These are phyloP conservation scores for Labia minor DNA, from an alignment of 2,888 invertebrate species.

Conservation along the genomic window DNA sequence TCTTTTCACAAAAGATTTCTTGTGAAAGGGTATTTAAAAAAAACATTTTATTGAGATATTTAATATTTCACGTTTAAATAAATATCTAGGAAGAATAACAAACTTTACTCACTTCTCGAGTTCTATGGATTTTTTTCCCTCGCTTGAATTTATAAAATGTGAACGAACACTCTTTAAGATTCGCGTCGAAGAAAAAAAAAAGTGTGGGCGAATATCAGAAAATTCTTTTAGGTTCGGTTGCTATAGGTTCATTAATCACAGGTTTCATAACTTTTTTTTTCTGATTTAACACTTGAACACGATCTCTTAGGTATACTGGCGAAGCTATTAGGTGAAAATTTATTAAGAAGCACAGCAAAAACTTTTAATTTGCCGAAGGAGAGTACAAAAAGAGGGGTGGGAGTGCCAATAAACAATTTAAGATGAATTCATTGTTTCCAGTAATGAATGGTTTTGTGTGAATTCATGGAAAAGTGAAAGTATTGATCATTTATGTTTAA, in stretches of 20 bases:
- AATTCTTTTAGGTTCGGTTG: not conserved
- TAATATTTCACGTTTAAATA: not conserved
- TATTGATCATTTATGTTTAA: too few relatives aligned
- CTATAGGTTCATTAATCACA: not conserved
- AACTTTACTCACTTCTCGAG: not conserved
- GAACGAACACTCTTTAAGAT: not conserved
- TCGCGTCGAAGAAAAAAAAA: not conserved
- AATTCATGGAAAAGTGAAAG: too few relatives aligned
- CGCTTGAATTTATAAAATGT: not conserved
- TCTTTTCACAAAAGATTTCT: too few relatives aligned
- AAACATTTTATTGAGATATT: not conserved
- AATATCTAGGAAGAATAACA: not conserved
- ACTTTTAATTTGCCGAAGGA: too few relatives aligned
- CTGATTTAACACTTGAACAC: not conserved
- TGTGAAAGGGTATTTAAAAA: too few relatives aligned
- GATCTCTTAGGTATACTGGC: not conserved
- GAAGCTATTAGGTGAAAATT: not conserved
- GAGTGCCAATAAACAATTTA: too few relatives aligned
- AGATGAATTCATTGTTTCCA: too few relatives aligned
- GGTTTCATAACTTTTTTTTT: conserved; percentile 13
- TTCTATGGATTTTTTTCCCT: not conserved
- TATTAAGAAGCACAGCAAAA: too few relatives aligned
- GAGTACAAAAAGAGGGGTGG: too few relatives aligned
- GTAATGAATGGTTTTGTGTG: too few relatives aligned
- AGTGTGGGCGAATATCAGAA: conserved; percentile 8